Conservation (phyloP, 1,140 invertebrate species). For the Lucilia cuprina region DNA sequence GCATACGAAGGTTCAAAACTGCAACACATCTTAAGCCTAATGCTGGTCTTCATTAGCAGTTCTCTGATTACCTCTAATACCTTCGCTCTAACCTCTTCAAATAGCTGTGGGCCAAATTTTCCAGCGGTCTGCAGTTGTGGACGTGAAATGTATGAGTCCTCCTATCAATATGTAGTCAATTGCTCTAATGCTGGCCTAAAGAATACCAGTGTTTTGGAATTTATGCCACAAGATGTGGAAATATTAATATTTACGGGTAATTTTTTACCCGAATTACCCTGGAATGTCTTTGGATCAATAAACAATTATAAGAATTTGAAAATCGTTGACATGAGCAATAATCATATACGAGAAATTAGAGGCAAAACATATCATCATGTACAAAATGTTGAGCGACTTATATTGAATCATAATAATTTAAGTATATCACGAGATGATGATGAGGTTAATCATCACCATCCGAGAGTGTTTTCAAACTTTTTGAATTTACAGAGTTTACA, state of each 20-base stretch:
- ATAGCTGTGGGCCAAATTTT: constrained; percentile 64
- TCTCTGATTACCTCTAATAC: background rate
- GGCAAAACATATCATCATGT: constrained; percentile 83
- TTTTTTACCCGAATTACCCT: constrained; percentile 69
- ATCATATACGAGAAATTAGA: constrained; percentile 76
- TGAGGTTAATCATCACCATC: constrained; percentile 71
- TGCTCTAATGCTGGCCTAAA: constrained; percentile 73
- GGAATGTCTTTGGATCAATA: constrained; percentile 76
- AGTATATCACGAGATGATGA: constrained; percentile 68
- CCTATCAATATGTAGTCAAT: constrained; percentile 73
- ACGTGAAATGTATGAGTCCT: constrained; percentile 64
- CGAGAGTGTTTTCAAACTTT: constrained; percentile 81
- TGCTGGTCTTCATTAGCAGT: background rate
- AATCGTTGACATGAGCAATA: constrained; percentile 80
- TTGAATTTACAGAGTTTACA: constrained; percentile 75
- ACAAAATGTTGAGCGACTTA: constrained; percentile 72
- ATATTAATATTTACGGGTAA: constrained; percentile 81
- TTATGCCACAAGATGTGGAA: constrained; percentile 72
- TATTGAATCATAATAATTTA: constrained; percentile 78
- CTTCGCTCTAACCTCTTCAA: background rate
- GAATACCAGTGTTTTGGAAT: constrained; percentile 67
- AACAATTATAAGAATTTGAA: constrained; percentile 69
- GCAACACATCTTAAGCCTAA: background rate
- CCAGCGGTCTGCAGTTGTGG: constrained; percentile 67
- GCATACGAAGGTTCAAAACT: background rate